phyloP scores from a whole-genome alignment of 2,888 invertebrate species.

The Aplocera efformata region DNA sequence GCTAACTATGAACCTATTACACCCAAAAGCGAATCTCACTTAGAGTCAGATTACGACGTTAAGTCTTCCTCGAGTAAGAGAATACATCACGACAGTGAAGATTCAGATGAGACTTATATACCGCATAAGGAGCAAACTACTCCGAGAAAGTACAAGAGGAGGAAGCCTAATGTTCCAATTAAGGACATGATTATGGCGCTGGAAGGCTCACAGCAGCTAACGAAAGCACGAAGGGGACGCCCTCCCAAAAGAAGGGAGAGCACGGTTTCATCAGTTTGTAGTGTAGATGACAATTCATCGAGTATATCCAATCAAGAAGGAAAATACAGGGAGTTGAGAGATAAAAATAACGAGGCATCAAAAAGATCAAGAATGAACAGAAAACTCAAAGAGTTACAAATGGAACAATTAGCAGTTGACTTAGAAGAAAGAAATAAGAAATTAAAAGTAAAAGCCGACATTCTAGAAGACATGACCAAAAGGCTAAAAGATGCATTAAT shows the following conservation, averaged over 20 bases:
- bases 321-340: conserved; percentile 84
- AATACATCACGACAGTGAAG: conserved; percentile 58
- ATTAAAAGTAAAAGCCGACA: conserved; percentile 83
- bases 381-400: conserved; percentile 80
- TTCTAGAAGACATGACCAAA: conserved; percentile 84
- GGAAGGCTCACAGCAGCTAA: conserved; percentile 60
- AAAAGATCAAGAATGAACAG: conserved; percentile 86
- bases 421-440: conserved; percentile 83
- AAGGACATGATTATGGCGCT: conserved; percentile 67
- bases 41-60: conserved; percentile 61
- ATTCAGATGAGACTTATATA: conserved; percentile 69
- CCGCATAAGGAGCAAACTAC: conserved; percentile 56
- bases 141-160: conserved; percentile 54
- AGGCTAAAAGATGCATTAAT: conserved; percentile 83
- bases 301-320: conserved; percentile 63
- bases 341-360: conserved; percentile 90
- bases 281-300: conserved; percentile 65
- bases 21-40: conserved; percentile 64
- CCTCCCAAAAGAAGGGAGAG: conserved; percentile 78
- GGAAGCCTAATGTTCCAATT: conserved; percentile 62
- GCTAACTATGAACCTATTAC: conserved; percentile 62
- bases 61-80: conserved; percentile 45
- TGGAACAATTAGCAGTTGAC: conserved; percentile 73
- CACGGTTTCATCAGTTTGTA: conserved; percentile 65
- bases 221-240: conserved; percentile 72